These are phyloP conservation scores for Acromyrmex echinatior DNA, from an alignment of 1,140 invertebrate genomes.

Conservation along the genomic window DNA sequence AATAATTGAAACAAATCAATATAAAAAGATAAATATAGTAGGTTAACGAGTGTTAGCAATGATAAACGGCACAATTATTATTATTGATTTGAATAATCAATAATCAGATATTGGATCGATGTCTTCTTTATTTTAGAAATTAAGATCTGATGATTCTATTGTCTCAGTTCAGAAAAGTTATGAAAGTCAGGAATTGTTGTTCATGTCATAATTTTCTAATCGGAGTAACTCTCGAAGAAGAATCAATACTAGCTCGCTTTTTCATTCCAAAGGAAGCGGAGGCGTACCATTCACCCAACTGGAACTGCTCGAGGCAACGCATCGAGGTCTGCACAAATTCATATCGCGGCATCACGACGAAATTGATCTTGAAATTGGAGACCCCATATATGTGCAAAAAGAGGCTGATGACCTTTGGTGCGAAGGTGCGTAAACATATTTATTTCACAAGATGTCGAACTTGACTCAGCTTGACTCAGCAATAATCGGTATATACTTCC, in stretches of 20 bases:
- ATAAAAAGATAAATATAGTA: too few relatives aligned
- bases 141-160: background rate
- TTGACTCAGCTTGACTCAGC: background rate
- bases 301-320: constrained; percentile 97
- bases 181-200: constrained; percentile 15
- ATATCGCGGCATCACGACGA: constrained; percentile 97
- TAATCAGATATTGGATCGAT: too few relatives aligned
- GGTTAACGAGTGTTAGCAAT: too few relatives aligned
- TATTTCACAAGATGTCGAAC: background rate
- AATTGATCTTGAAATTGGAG: constrained; percentile 98
- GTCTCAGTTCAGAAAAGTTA: constrained; percentile 27
- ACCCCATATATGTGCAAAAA: constrained; percentile 98
- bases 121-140: too few relatives aligned
- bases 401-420: constrained; percentile 99
- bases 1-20: too few relatives aligned
- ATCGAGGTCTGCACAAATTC: constrained; percentile 98
- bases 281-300: constrained; percentile 92
- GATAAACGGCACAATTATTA: too few relatives aligned
- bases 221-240: background rate
- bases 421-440: constrained; percentile 89
- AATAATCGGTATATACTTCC: background rate
- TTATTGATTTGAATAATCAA: too few relatives aligned
- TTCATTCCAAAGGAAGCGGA: constrained; percentile 85
- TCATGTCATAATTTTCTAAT: constrained; percentile 16
- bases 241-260: constrained; percentile 29